Base-by-base conservation (phyloP, 2,797 vertebrate genomes). In the Amniataba percoides region DNA sequence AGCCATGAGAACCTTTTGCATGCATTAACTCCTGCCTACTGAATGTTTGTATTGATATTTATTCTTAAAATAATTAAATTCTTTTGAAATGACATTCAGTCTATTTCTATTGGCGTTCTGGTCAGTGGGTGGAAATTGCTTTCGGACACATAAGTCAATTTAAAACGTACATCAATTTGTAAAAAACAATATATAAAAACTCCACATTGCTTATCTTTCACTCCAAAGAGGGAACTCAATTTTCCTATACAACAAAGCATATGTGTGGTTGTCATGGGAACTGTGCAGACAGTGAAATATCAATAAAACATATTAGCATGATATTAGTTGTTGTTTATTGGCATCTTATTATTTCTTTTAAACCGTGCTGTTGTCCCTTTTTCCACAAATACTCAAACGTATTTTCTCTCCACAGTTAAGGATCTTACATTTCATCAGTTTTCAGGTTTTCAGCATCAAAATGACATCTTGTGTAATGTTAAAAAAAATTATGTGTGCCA, bases 201-300 rank as follows among this genome's bases (percentile, higher is more conserved):
- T 34, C 48, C 52, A 13, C 40, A 25, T 67, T 58, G 16, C 48
- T 42, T 69, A 16, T 60, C 7, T 76, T 55, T 31, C 12, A n/a
- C 25, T 66, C 39, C 31, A 49, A 31, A 57, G 43, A 31, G 27
- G 55, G 11, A 49, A 65, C 58, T 74, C 45, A 36, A 15, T 77
- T 74, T 68, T 77, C 14, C 49, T 62, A 5, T 62, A 60, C 21
- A 59, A 53, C 42, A 69, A 66, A 79, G 53, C 46, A 27, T 31
- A 51, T 49, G 49, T 19, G 56, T 77, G 55, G 70, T 49, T 78
- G 40, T 61, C 70, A 72, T 78, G 59, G 71, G 40, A 84, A 82
- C 65, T 1, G 1, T 39, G 49, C 23, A 58, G 52, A 68, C 11
- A 58, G 40, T 23, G 42, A 27, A 64, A 57, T 43, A 80, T 51